These are phyloP conservation scores for Balanococcus diminutus DNA, from an alignment of 2,888 invertebrate genomes.

Conservation along the genomic window DNA sequence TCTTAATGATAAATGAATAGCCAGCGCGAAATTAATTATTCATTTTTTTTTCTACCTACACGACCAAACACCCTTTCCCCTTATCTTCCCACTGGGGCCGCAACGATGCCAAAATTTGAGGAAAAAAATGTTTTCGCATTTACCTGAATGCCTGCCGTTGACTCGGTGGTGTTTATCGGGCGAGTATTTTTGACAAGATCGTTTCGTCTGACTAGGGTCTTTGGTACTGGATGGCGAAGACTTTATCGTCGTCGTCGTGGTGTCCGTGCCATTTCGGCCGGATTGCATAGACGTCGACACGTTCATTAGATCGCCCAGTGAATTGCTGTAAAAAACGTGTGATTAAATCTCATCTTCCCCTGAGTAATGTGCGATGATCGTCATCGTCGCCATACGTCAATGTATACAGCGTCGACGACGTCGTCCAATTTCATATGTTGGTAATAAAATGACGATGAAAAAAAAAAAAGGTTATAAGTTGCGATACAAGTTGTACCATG, in stretches of 20 bases:
- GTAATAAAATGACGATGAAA: not conserved
- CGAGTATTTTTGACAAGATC: not conserved
- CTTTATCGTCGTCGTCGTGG: not conserved
- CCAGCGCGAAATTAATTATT: constrained; percentile 47
- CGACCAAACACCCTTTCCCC: not conserved
- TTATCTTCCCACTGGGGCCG: not conserved
- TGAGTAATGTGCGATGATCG: not conserved
- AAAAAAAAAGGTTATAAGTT: not conserved
- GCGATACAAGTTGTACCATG: not conserved
- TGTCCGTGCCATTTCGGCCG: not conserved
- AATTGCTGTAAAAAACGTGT: constrained; percentile 23
- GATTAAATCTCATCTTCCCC: too few relatives aligned
- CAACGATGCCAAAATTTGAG: not conserved
- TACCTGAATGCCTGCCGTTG: constrained; percentile 14
- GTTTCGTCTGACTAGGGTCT: not conserved
- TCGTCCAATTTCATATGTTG: not conserved
- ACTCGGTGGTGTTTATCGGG: not conserved
- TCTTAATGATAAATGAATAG: constrained; percentile 52
- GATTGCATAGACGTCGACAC: not conserved
- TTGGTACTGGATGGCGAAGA: not conserved
- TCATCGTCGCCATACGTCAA: not conserved
- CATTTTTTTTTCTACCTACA: not conserved
- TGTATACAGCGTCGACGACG: not conserved
- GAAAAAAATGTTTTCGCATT: not conserved
- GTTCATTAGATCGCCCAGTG: constrained; percentile 42